These are phyloP conservation scores for Pharmacophagus antenor DNA, from an alignment of 2,888 invertebrate species.

Conservation along the genomic window DNA sequence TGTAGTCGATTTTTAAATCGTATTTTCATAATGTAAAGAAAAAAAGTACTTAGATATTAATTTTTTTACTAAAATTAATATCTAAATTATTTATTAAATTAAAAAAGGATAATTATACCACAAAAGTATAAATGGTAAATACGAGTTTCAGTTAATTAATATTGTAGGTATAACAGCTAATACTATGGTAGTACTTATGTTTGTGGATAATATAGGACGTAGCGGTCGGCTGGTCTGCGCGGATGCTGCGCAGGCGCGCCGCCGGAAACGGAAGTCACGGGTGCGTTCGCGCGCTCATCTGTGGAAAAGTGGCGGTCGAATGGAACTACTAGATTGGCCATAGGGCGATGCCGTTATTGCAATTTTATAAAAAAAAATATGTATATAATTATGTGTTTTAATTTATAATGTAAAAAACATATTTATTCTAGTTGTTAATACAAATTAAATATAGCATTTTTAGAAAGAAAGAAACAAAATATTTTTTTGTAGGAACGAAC, in stretches of 20 bases:
- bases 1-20: too few species aligned
- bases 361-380: slow-evolving; percentile 7
- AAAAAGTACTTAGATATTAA: too few species aligned
- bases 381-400: background rate
- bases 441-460: too few species aligned
- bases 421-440: background rate
- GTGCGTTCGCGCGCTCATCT: slow-evolving; percentile 74
- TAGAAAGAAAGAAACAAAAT: too few species aligned
- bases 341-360: slow-evolving; percentile 29
- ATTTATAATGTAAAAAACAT: background rate
- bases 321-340: slow-evolving; percentile 68
- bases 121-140: too few species aligned
- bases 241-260: slow-evolving; percentile 78
- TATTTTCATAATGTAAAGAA: too few species aligned
- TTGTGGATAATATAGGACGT: slow-evolving; percentile 42
- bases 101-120: too few species aligned
- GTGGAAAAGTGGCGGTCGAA: slow-evolving; percentile 62
- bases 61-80: too few species aligned
- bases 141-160: background rate
- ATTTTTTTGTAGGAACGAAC: too few species aligned
- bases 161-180: slow-evolving; percentile 2
- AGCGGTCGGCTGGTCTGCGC: slow-evolving; percentile 62
- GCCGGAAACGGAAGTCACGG: slow-evolving; percentile 79
- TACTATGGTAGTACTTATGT: slow-evolving; percentile 35
- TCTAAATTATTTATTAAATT: too few species aligned